Evolutionary conservation across 2,888 invertebrate genomes (phyloP).

Genomic region (Smittia sp.): DNA sequence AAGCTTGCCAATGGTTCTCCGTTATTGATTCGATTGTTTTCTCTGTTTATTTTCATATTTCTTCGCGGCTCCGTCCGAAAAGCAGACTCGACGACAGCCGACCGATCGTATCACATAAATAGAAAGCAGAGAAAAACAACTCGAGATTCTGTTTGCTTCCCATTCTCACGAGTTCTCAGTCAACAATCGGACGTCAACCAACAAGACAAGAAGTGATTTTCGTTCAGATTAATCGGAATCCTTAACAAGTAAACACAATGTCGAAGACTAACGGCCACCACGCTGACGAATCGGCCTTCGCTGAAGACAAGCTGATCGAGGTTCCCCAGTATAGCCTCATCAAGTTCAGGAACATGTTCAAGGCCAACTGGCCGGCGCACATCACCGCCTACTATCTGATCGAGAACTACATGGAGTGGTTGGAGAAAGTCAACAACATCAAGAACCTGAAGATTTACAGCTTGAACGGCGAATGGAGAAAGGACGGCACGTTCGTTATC

Average conservation of each 20-base stretch:
- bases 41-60: not conserved
- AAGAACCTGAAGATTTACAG: constrained; percentile 43
- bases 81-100: constrained; percentile 8
- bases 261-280: constrained; percentile 29
- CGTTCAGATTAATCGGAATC: not conserved
- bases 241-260: constrained; percentile 6
- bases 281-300: not conserved
- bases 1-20: no score
- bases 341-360: constrained; percentile 45
- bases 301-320: constrained; percentile 37
- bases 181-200: constrained; percentile 23
- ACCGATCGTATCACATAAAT: constrained; percentile 34
- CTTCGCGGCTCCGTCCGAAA: not conserved
- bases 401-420: constrained; percentile 43
- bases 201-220: not conserved
- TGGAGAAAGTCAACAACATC: constrained; percentile 37
- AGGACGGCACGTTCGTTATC: constrained; percentile 41
- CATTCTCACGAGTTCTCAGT: constrained; percentile 13
- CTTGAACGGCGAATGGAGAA: constrained; percentile 41
- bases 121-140: constrained; percentile 18
- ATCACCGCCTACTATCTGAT: constrained; percentile 45
- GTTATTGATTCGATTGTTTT: no score
- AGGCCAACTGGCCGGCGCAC: constrained; percentile 42
- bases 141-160: constrained; percentile 4
- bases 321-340: constrained; percentile 39